Evolutionary conservation across 2,797 vertebrate genomes (phyloP).

Genomic region (Spinus pinus): DNA sequence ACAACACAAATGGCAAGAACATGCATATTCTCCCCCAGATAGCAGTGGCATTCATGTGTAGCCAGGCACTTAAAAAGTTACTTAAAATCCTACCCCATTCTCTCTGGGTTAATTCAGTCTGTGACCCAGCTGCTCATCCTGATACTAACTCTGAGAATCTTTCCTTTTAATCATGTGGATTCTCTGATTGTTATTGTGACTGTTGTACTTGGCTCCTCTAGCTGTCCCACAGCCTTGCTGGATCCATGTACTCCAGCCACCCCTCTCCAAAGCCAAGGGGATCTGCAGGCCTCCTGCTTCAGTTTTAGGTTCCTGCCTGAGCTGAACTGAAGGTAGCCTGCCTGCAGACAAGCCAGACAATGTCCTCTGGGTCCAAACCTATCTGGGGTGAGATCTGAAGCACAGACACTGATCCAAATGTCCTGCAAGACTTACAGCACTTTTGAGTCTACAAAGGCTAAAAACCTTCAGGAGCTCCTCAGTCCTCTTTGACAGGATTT

Average conservation of each 20-base stretch:
- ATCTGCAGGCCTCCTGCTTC: not conserved
- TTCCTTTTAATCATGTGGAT: not conserved
- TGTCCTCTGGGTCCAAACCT: not conserved
- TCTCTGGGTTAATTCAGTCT: not conserved
- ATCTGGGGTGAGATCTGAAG: not conserved
- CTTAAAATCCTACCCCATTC: not conserved
- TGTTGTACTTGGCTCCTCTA: not conserved
- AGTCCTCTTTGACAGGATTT: not conserved
- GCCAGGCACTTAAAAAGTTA: not conserved
- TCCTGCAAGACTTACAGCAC: not conserved
- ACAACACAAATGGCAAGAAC: not conserved
- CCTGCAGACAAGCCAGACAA: fast-evolving
- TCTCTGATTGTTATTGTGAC: constrained; percentile 34
- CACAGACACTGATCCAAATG: not conserved
- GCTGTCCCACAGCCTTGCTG: not conserved
- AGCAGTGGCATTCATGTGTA: not conserved
- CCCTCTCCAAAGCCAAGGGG: not conserved
- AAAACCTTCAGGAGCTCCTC: not conserved
- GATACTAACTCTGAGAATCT: constrained; percentile 55
- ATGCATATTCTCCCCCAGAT: fast-evolving
- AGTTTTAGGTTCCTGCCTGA: not conserved
- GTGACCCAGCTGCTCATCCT: constrained; percentile 28
- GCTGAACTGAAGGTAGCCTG: not conserved
- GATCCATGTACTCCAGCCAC: not conserved
- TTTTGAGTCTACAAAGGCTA: not conserved